Conservation (phyloP, 2,113 vertebrate genomes). For the Protobothrops flavoviridis region DNA sequence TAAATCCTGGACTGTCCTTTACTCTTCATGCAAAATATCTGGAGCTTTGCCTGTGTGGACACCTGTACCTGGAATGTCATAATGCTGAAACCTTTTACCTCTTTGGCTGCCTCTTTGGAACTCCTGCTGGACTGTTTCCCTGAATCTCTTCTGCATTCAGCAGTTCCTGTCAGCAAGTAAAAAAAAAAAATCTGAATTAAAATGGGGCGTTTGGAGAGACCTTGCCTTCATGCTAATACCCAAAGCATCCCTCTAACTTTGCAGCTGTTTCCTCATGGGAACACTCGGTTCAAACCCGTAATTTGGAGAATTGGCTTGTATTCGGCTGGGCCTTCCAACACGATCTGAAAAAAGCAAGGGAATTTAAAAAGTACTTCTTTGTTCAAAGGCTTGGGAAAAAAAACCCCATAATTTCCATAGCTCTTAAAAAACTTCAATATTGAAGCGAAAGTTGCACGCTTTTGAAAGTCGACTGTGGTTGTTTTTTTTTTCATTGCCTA, state of each 20-base stretch:
- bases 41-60: too few relatives aligned
- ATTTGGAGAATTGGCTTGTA: not conserved
- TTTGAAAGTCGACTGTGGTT: not conserved
- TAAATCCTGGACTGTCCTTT: not conserved
- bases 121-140: not conserved
- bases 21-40: not conserved
- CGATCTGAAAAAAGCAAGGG: not conserved
- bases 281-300: not conserved
- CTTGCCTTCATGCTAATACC: not conserved
- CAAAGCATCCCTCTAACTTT: not conserved
- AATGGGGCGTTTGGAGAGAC: slow-evolving; percentile 17
- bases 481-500: not conserved
- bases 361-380: slow-evolving; percentile 7
- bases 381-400: not conserved
- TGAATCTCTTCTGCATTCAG: not conserved
- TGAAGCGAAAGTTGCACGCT: not conserved
- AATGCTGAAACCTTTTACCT: not conserved
- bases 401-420: not conserved
- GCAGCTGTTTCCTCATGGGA: not conserved
- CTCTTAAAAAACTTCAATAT: not conserved
- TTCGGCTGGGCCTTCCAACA: not conserved
- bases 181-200: slow-evolving; percentile 7
- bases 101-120: not conserved
- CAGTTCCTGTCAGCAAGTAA: not conserved
- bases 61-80: not conserved